Base-by-base conservation (phyloP, 1,140 invertebrate genomes). In the Tetragonula clypearis region DNA sequence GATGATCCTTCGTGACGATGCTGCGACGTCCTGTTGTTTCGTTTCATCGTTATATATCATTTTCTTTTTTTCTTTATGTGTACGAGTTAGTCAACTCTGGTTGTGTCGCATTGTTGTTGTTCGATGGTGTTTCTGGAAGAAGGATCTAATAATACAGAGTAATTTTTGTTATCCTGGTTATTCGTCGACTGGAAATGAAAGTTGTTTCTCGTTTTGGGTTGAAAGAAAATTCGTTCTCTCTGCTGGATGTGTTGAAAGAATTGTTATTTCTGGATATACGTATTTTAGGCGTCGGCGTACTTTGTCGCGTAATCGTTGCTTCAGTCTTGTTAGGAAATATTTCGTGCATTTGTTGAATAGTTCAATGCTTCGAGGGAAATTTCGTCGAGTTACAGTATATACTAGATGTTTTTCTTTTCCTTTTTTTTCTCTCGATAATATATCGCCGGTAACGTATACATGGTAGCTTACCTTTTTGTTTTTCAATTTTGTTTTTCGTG, bases 121-220 rank as follows among this genome's bases (percentile, higher is more conserved):
- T 53, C n/a, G 1, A 35, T 30, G 26, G 26, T 66, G n/a, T 74
- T 74, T 74, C 53, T 26, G 49, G 72, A 23, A 15, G 17, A 26
- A 55, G 49, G 19, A 23, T 41, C 4, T 41, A 41, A 35, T 41
- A 23, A 9, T 55, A 35, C 35, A 12, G 30, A 58, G 8, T 60
- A 21, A 49, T 73, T 76, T 58, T 73, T 53, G 23, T 73, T 21
- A 0, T 56, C 26, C 55, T 11, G n/a, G 23, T 60, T 58, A 30
- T 30, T 81, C n/a, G 19, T 30, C 23, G 12, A 81, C 19, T 30
- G 12, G 68, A 85, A 80, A 81, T 56, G n/a, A 81, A 66, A 41
- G 30, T 76, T 26, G 72, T 21, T 49, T 12, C 17, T 26, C 30
- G 17, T 53, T 12, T 53, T 12, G 17, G 6, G 6, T 30, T 23